Base-by-base conservation (phyloP, 2,797 vertebrate species). In the Potorous gilbertii region DNA sequence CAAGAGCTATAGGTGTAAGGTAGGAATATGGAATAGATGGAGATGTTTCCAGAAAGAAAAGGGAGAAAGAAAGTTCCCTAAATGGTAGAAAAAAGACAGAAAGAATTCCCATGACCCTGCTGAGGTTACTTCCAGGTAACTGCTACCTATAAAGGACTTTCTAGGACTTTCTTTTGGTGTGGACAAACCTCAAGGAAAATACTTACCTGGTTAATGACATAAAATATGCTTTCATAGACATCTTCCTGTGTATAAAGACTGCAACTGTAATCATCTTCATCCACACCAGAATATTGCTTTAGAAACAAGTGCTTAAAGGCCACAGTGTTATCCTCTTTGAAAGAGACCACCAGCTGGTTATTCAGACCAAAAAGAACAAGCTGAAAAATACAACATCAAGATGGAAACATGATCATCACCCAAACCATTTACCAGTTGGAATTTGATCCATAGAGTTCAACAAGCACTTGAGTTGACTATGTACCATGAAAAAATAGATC, bases 261-360 rank as follows among this genome's bases (percentile, higher is more conserved):
- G 46, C 99, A 97, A 90, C 99, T 99, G 96, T 99, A 99, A 97
- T 99, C 99, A 91, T 99, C 99, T 98, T 99, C 99, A 93, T 99
- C 99, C 40, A 95, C 74, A 4, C 99, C 99, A 46, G 98, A 98
- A 98, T 99, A 99, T 94, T 98, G 99, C 98, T 99, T 99, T 97
- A 99, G 97, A 98, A 99, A 99, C 11, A 99, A 97, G 96, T 99
- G 99, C 98, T 99, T 99, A 97, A 99, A 99, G 93, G 99, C 99
- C 98, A 99, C 95, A 16, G 98, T 98, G 96, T 99, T 99, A 97
- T 99, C 99, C 96, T 99, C 99, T 98, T 99, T 99, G 96, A 99
- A 99, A 9, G 99, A 99, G 96, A 99, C 99, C 96, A 99, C 99
- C 97, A 99, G 98, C 98, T 99, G 99, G 98, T 99, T 99, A 98